Base-by-base conservation (phyloP, 2,113 vertebrate species). In the Rynchops niger region DNA sequence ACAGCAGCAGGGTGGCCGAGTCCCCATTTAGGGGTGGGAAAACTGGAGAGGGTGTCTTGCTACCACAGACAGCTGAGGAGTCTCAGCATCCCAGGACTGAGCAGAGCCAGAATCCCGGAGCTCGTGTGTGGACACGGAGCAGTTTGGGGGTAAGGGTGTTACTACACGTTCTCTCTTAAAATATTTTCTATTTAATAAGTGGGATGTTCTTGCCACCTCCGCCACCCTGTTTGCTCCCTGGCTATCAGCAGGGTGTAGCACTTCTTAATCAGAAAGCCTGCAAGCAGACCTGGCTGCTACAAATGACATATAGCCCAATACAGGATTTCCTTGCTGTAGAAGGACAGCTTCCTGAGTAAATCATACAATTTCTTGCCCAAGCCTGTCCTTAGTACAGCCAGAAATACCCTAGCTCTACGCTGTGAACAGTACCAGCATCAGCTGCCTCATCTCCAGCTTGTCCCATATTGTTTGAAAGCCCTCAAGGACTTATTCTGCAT, bases 291-390 rank as follows among this genome's bases (percentile, higher is more conserved):
- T 12, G 32, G 34, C 55, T 93, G 72, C 74, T 86, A 23, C n/a
- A 58, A 88, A 55, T 43, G 76, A 71, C n/a, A 29, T 16, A 4
- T 4, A 86, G 72, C 55, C 42, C 85, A 88, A 92, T 96, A 83
- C 90, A 95, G 92, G 95, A 95, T 97, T 97, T 96, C 92, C 96
- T 86, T 36, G 58, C 90, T 83, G 59, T 14, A 36, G 70, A 66
- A 86, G 71, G 85, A 97, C 34, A 62, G 45, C 55, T 95, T 96
- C 92, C 93, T 47, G 85, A 92, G 50, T 20, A 86, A 88, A 73
- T 86, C 67, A 27, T 20, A 40, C 29, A 55, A 6, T 11, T 55
- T 89, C 71, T 88, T 67, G 52, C 36, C 26, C 67, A 40, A 86
- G 55, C 36, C 55, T 40, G n/a, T 59, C 40, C 9, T 59, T 62